A percentile compares a stretch with the other conserved stretches of the same genome.
These are phyloP conservation scores for Seira musarum DNA, from an alignment of 2,888 invertebrate species.

Conservation along the genomic window DNA sequence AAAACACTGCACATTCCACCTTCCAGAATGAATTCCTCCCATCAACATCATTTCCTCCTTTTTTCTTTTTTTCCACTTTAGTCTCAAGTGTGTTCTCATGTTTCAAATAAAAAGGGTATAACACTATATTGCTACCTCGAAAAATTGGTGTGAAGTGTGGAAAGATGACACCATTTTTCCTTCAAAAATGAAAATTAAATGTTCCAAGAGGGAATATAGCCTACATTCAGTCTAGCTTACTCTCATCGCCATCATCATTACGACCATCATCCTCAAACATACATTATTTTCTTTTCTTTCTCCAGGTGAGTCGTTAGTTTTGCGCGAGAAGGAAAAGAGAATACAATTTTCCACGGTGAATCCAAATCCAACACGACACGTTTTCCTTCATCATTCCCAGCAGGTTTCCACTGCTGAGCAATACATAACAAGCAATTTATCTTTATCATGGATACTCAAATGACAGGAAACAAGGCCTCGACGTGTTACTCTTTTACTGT, in stretches of 20 bases:
- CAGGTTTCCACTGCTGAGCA: background rate
- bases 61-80: background rate
- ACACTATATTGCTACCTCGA: background rate
- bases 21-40: background rate
- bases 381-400: background rate
- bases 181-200: slow-evolving; percentile 7
- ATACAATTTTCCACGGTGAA: slow-evolving; percentile 4
- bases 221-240: background rate
- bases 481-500: background rate
- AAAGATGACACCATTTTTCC: slow-evolving; percentile 19
- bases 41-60: slow-evolving; percentile 3
- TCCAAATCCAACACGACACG: background rate
- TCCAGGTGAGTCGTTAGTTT: background rate
- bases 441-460: background rate
- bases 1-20: too few relatives aligned
- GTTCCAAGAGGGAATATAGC: slow-evolving; percentile 8
- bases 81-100: slow-evolving; percentile 11
- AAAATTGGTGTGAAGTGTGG: background rate
- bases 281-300: too few relatives aligned
- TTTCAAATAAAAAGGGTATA: slow-evolving; percentile 10
- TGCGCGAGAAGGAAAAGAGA: background rate
- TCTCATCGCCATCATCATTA: slow-evolving; percentile 10
- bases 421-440: slow-evolving; percentile 29
- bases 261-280: background rate
- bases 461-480: slow-evolving; percentile 2